These are phyloP conservation scores for Coelopa pilipes DNA, from an alignment of 2,888 invertebrate genomes.

Conservation along the genomic window DNA sequence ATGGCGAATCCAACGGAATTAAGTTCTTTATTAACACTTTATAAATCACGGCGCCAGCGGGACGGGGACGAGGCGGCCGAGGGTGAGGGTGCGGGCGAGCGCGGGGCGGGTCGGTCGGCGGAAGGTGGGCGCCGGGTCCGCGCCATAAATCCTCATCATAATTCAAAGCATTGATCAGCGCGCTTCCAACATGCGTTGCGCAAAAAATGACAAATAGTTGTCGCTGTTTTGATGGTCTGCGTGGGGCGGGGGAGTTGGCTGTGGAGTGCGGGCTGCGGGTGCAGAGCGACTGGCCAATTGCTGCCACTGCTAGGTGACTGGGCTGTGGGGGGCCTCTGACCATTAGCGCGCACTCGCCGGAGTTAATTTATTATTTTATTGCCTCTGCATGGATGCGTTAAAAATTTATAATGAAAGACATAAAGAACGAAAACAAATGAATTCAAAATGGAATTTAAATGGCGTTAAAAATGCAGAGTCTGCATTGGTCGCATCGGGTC, in stretches of 20 bases:
- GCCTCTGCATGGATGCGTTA: background rate
- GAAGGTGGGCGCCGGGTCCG: background rate
- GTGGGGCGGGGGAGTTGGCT: background rate
- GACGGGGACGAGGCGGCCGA: background rate
- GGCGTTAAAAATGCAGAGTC: too few species aligned
- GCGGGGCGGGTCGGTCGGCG: background rate
- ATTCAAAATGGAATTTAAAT: too few species aligned
- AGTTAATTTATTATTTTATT: constrained; percentile 29
- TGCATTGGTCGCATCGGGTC: too few species aligned
- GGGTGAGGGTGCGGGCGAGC: background rate
- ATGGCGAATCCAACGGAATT: constrained; percentile 58
- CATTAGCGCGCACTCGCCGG: background rate
- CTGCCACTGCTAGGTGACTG: background rate
- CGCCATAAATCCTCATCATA: constrained; percentile 61
- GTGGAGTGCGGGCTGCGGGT: background rate
- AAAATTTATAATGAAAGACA: too few species aligned
- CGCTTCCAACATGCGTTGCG: constrained; percentile 24
- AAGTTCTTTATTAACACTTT: constrained; percentile 65
- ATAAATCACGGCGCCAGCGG: constrained; percentile 57
- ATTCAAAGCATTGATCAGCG: constrained; percentile 64
- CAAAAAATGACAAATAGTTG: constrained; percentile 62
- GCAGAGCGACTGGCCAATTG: background rate
- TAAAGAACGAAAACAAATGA: too few species aligned
- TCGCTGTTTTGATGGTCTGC: constrained; percentile 47
- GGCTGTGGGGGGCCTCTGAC: background rate